Evolutionary conservation across 1,140 invertebrate genomes (phyloP).

Genomic region (Drosophila pandora): DNA sequence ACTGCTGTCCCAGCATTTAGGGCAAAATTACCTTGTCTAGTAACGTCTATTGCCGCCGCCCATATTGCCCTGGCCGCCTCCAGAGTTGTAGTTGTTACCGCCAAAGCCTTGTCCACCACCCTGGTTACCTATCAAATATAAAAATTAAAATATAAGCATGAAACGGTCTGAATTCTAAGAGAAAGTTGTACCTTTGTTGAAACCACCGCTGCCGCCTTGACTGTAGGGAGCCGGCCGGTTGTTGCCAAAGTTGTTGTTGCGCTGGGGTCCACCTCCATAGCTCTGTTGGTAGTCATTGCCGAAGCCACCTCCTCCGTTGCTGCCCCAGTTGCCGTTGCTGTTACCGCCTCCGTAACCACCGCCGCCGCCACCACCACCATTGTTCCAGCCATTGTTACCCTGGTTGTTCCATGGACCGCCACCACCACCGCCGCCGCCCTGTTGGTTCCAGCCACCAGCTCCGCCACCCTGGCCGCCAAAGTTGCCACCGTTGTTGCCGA

Average conservation of each 20-base stretch:
- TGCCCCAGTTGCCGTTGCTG: constrained; percentile 52
- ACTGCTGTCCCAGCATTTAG: neutral
- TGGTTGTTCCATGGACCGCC: constrained; percentile 74
- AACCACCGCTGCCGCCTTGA: constrained; percentile 70
- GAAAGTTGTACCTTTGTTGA: constrained; percentile 65
- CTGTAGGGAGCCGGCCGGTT: constrained; percentile 86
- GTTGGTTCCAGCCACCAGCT: constrained; percentile 73
- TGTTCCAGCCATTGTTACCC: constrained; percentile 80
- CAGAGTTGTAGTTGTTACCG: constrained; percentile 67
- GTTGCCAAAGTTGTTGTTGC: constrained; percentile 87
- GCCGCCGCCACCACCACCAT: constrained; percentile 67
- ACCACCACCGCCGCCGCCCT: constrained; percentile 50
- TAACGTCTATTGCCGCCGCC: constrained; percentile 82
- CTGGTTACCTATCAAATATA: constrained; percentile 67
- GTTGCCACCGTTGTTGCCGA: constrained; percentile 72
- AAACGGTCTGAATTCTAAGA: neutral
- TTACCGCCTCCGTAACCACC: constrained; percentile 55
- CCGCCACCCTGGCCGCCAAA: constrained; percentile 58
- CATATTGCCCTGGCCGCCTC: constrained; percentile 74
- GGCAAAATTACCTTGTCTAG: constrained; percentile 71
- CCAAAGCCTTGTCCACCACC: constrained; percentile 65
- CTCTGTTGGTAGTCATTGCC: constrained; percentile 91
- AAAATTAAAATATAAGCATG: neutral
- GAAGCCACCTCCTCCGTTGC: constrained; percentile 86
- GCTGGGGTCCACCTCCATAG: constrained; percentile 88